Evolutionary conservation across 2,113 vertebrate species (phyloP), one percentile per base, ranked within the genome.

Genomic region (Pseudolaguvia tuberculata): DNA sequence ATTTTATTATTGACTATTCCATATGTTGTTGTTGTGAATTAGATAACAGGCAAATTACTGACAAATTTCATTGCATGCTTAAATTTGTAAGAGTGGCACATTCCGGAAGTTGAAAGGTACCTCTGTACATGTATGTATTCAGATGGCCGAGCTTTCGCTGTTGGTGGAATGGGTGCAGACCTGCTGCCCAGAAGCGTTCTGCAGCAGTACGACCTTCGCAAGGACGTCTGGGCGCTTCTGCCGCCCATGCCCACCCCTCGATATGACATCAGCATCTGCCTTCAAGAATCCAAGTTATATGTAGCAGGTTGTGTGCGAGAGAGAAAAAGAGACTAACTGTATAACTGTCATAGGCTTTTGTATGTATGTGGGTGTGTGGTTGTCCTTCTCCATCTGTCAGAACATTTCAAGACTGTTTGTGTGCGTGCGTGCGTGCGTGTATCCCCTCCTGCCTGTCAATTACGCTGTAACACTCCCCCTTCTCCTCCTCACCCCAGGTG

Each of bases 141-240:
- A 98, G 96, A 99, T 76, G 90, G 93, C 79, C 87, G 96, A 56
- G 93, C 95, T 11, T 93, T 98, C 0, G 94, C 96, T 0, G 92
- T 93, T 0, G 97, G 97, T 0, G 97, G 97, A 57, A 99, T 99
- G 97, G 95, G 94, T 12, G 86, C 90, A 9, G 96, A 98, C 87
- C 92, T 98, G 79, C 87, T 92, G 70, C 95, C 97, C 0, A 94
- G 96, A 81, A 94, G 87, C 81, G 89, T 94, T 85, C 92, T 99
- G 68, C 96, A 98, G 81, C 95, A 98, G 87, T 99, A 98, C 0
- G 96, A 98, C 85, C 92, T 91, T 84, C 91, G 96, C 47, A 98
- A 98, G 86, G 97, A 99, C 67, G 91, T 97, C 83, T 99, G 97
- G 97, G 94, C 94, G 15, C 91, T 95, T 0, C 91, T 98, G 76